Conservation (phyloP, 2,888 invertebrate genomes). For the Ochropacha duplaris region DNA sequence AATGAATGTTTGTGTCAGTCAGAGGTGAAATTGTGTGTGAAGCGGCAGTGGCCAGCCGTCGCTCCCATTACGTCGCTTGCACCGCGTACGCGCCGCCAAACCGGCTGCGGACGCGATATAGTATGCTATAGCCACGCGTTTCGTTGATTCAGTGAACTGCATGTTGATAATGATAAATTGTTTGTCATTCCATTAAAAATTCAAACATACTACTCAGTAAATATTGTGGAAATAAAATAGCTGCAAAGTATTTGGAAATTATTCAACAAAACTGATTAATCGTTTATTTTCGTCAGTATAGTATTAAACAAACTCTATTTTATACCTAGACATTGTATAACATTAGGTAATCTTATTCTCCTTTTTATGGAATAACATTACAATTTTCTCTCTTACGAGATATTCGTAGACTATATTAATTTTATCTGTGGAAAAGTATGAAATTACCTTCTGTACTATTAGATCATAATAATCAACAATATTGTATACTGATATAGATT, state of each 20-base stretch:
- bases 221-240: not conserved
- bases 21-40: conserved; percentile 83
- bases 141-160: not conserved
- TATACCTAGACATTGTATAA: too few relatives aligned
- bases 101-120: conserved; percentile 59
- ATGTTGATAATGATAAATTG: not conserved
- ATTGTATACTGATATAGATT: too few relatives aligned
- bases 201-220: not conserved
- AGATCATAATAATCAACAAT: too few relatives aligned
- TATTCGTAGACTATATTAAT: too few relatives aligned
- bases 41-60: conserved; percentile 80
- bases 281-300: too few relatives aligned
- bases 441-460: too few relatives aligned
- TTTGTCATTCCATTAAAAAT: not conserved
- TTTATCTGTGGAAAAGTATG: not conserved
- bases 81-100: conserved; percentile 69
- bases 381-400: too few relatives aligned
- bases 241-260: not conserved
- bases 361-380: too few relatives aligned
- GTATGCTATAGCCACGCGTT: conserved; percentile 48
- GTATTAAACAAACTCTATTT: too few relatives aligned
- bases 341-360: too few relatives aligned
- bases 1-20: conserved; percentile 82
- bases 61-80: conserved; percentile 80
- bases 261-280: not conserved